phyloP scores from a whole-genome alignment of 2,888 invertebrate species.

The Leptinotarsa peninsularis region DNA sequence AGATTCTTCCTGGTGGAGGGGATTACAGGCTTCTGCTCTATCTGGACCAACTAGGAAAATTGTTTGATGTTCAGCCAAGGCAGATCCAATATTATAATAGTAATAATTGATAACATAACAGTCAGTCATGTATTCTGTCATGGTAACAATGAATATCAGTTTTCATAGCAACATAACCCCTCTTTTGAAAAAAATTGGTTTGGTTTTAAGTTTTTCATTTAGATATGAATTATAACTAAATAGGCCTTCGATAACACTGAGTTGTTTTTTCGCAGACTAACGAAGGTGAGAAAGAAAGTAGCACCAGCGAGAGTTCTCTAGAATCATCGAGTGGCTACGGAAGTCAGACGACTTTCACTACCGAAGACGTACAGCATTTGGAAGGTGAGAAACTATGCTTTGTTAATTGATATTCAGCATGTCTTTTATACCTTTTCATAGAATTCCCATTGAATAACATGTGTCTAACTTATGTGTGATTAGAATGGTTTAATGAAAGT shows the following conservation, averaged over 20 bases:
- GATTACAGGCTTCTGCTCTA: too few species aligned
- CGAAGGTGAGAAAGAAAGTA: slow-evolving; percentile 69
- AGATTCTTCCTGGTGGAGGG: too few species aligned
- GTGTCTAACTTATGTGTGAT: slow-evolving; percentile 1
- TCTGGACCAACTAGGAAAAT: too few species aligned
- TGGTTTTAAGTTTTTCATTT: too few species aligned
- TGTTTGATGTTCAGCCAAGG: too few species aligned
- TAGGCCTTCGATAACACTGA: not conserved
- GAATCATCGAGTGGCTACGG: slow-evolving; percentile 84
- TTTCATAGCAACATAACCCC: too few species aligned
- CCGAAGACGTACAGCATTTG: slow-evolving; percentile 67
- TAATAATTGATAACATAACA: too few species aligned
- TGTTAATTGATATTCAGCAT: not conserved
- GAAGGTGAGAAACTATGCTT: slow-evolving; percentile 50
- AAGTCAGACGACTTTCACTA: slow-evolving; percentile 79
- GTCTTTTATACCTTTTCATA: not conserved
- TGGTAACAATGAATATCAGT: too few species aligned
- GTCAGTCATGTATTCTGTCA: too few species aligned
- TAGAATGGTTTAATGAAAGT: slow-evolving; percentile 5
- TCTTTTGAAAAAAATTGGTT: too few species aligned
- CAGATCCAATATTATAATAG: too few species aligned
- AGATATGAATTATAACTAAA: too few species aligned
- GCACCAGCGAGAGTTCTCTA: slow-evolving; percentile 79
- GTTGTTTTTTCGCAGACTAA: slow-evolving; percentile 44
- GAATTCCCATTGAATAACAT: not conserved